Evolutionary conservation across 2,888 invertebrate species (phyloP), one percentile per base, ranked within the genome.

Genomic region (Drosophila limbata): DNA sequence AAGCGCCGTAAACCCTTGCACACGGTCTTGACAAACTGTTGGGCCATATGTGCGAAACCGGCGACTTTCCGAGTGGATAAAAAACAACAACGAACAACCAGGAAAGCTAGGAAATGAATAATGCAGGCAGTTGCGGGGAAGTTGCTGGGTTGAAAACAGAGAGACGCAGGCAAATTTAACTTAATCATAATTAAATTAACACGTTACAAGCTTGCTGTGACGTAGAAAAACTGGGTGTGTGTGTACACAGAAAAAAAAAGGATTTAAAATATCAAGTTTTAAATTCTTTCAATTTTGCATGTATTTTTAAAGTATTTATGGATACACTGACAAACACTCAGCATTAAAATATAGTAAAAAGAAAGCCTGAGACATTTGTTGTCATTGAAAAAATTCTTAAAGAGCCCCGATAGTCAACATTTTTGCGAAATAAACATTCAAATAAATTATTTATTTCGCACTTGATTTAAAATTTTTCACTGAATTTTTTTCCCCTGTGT

Each of bases 131-230:
- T 5, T 10, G 3, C 9, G 11, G 15, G 52, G 15, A 13, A 28
- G 40, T 37, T 40, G 33, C 15, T 25, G 33, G 33, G 15, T 21
- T 44, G 11, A 33, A 15, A 44, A 44, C 55, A 11, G 19, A 10
- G 51, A 33, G 31, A 37, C 56, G 39, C 57, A 68, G 52, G 67
- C 62, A 69, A 76, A 70, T 73, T 70, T 68, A 65, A 73, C 73
- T 76, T 73, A 76, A 76, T 73, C 76, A 76, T 76, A 76, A 76
- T 76, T 73, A 73, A 76, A 76, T 76, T 76, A 76, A 76, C 73
- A 76, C 69, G 68, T 69, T 60, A 60, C 53, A 69, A 48, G 44
- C 45, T 63, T 56, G 55, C 48, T 50, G 19, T 28, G 19, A 44
- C 47, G 44, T 10, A n/a, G 37, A 17, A 55, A 55, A 60, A 50